These are phyloP conservation scores for Cylindroiulus punctatus DNA, from an alignment of 2,888 invertebrate genomes.

Conservation along the genomic window DNA sequence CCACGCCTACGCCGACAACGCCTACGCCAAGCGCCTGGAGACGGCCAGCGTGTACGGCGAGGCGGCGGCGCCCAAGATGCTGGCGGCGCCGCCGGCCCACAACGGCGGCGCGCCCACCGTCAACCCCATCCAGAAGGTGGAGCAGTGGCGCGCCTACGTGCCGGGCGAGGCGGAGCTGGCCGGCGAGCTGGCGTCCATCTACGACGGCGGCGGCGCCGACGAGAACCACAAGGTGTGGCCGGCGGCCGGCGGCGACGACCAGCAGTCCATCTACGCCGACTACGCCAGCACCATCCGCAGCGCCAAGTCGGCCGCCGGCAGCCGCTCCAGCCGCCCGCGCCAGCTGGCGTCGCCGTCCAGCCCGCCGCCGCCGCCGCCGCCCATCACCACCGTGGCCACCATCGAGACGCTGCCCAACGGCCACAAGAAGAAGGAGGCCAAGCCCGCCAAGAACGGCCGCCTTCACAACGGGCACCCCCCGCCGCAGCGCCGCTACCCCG, in stretches of 20 bases:
- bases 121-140: slow-evolving; percentile 68
- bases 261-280: slow-evolving; percentile 58
- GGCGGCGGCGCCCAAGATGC: background rate
- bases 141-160: slow-evolving; percentile 71
- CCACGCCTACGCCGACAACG: slow-evolving; percentile 96
- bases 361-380: slow-evolving; percentile 78
- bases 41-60: slow-evolving; percentile 52
- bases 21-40: slow-evolving; percentile 73
- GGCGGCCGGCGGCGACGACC: slow-evolving; percentile 57
- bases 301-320: slow-evolving; percentile 61
- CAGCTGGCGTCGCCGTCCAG: slow-evolving; percentile 82
- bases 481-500: slow-evolving; percentile 53
- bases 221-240: slow-evolving; percentile 93
- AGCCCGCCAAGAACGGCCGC: background rate
- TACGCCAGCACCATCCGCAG: slow-evolving; percentile 69
- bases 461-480: background rate
- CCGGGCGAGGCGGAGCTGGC: slow-evolving; percentile 67
- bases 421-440: background rate
- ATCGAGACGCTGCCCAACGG: background rate
- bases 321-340: slow-evolving; percentile 72
- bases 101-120: slow-evolving; percentile 61
- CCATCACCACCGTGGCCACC: background rate
- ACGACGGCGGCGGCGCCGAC: slow-evolving; percentile 75
- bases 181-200: slow-evolving; percentile 80
- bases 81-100: slow-evolving; percentile 39